Percentiles rank a stretch among this genome's conserved stretches.
phyloP scores from a whole-genome alignment of 2,888 invertebrate genomes.

The Sceliomorpha sp. region DNA sequence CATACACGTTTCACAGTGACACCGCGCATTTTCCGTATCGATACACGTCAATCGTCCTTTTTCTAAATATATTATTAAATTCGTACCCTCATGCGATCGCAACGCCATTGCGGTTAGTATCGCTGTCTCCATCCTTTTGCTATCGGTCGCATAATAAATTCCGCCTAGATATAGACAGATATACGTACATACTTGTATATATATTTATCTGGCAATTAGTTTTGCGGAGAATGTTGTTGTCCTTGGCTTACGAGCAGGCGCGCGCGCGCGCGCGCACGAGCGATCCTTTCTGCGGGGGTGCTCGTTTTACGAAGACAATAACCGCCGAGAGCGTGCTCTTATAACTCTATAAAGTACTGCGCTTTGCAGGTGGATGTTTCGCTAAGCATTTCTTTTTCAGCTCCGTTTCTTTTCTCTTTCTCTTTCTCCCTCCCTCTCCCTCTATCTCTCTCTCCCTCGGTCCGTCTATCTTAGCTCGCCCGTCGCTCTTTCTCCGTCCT shows the following conservation, averaged over 20 bases:
- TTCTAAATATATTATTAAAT: not conserved
- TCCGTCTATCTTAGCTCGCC: too few relatives aligned
- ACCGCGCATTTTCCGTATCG: too few relatives aligned
- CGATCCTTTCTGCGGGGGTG: constrained; percentile 70
- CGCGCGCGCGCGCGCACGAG: constrained; percentile 68
- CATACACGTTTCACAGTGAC: too few relatives aligned
- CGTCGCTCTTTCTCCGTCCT: too few relatives aligned
- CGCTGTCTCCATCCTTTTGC: constrained; percentile 34
- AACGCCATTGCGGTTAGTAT: constrained; percentile 35
- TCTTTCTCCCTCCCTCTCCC: too few relatives aligned
- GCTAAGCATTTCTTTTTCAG: constrained; percentile 22
- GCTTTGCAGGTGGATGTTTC: constrained; percentile 41
- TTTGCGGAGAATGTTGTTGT: constrained; percentile 78
- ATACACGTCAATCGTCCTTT: too few relatives aligned
- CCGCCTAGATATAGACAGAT: constrained; percentile 57
- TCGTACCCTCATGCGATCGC: not conserved
- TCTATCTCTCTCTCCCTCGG: too few relatives aligned
- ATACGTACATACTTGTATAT: constrained; percentile 62
- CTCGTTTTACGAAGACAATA: constrained; percentile 53
- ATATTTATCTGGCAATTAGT: constrained; percentile 78
- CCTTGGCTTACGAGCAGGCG: constrained; percentile 71
- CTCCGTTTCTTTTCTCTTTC: not conserved
- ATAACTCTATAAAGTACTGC: constrained; percentile 53
- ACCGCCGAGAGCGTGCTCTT: constrained; percentile 51
- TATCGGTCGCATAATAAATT: constrained; percentile 59